A percentile compares a stretch with the other conserved stretches of the same genome.
Evolutionary conservation across 2,113 vertebrate genomes (phyloP).

Genomic region (Calypte anna): DNA sequence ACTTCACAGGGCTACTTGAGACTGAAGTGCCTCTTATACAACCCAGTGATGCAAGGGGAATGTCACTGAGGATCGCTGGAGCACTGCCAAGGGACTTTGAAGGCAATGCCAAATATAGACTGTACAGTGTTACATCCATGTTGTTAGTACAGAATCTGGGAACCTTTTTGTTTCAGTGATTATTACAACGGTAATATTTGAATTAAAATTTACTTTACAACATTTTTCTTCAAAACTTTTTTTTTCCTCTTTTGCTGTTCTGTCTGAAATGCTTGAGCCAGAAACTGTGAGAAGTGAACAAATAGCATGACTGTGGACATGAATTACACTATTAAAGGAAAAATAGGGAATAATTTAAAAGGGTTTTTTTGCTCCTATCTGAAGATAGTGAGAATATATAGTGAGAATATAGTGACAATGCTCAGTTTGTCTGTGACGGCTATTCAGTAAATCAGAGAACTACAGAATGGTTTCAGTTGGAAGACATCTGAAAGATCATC

Average conservation of each 20-base stretch:
- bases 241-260: background rate
- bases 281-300: background rate
- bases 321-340: background rate
- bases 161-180: background rate
- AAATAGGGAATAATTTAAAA: background rate
- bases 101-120: slow-evolving; percentile 22
- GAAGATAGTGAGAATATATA: background rate
- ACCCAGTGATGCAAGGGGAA: slow-evolving; percentile 40
- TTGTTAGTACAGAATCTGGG: background rate
- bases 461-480: background rate
- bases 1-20: slow-evolving; percentile 36
- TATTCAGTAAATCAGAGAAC: background rate
- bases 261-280: background rate
- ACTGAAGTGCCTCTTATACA: slow-evolving; percentile 48
- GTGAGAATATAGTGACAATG: background rate
- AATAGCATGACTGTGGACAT: background rate
- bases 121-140: background rate
- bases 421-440: background rate
- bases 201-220: background rate
- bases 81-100: background rate
- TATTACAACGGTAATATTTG: background rate
- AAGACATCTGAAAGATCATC: background rate
- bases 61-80: slow-evolving; percentile 20
- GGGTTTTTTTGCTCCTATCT: background rate
- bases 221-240: background rate